Evolutionary conservation across 2,797 vertebrate genomes (phyloP).

Genomic region (Amniataba percoides): DNA sequence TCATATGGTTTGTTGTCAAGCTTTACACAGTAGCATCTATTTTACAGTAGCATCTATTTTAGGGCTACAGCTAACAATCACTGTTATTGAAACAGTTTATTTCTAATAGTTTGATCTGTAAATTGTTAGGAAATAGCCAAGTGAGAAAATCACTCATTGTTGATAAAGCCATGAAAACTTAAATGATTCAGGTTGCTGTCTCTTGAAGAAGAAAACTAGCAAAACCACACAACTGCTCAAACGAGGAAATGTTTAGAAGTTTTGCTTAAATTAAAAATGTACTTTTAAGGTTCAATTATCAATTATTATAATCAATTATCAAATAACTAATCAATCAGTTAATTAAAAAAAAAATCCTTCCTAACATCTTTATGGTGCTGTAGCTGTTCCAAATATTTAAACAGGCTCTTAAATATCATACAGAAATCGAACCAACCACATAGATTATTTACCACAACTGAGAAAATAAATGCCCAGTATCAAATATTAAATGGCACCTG

Average conservation of each 20-base stretch:
- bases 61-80: not conserved
- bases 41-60: not conserved
- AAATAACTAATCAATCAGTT: too few species aligned
- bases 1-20: not conserved
- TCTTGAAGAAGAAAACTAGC: too few species aligned
- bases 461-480: not conserved
- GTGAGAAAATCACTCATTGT: too few species aligned
- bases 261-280: not conserved
- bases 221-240: not conserved
- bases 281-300: not conserved
- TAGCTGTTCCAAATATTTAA: too few species aligned
- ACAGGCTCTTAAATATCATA: not conserved
- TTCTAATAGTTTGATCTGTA: not conserved
- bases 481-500: slow-evolving; percentile 5
- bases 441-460: not conserved
- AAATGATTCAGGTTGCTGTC: too few species aligned
- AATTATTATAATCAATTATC: not conserved
- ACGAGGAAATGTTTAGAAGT: not conserved
- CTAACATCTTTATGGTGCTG: too few species aligned
- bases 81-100: not conserved
- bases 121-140: not conserved
- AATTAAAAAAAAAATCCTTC: too few species aligned
- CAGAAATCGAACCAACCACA: not conserved
- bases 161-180: too few species aligned
- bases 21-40: not conserved